Conservation (phyloP, 2,888 invertebrate genomes). For the Drosophila greeni region DNA sequence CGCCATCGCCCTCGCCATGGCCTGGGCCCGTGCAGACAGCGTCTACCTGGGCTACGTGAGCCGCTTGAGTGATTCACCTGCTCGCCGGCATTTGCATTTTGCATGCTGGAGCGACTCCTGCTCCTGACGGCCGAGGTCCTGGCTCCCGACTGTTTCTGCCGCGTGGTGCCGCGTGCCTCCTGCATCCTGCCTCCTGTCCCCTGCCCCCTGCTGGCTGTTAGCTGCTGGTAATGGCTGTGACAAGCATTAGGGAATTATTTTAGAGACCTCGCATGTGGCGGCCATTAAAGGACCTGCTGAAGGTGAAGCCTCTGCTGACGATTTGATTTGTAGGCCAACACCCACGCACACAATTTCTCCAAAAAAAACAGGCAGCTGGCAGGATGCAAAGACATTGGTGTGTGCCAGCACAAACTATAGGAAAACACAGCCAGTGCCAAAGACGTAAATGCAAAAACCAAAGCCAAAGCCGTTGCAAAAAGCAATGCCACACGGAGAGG, state of each 20-base stretch:
- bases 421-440: constrained; percentile 9
- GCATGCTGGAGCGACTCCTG: constrained; percentile 37
- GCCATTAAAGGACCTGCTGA: constrained; percentile 57
- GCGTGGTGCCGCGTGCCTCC: not conserved
- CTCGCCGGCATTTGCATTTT: constrained; percentile 47
- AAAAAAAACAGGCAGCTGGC: not conserved
- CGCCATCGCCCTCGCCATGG: constrained; percentile 6
- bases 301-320: constrained; percentile 30
- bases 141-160: constrained; percentile 3
- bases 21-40: constrained; percentile 20
- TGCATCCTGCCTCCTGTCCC: constrained; percentile 2
- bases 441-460: constrained; percentile 48
- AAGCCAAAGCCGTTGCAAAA: constrained; percentile 61
- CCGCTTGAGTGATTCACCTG: constrained; percentile 50
- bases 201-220: constrained; percentile 19
- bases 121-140: constrained; percentile 17
- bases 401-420: constrained; percentile 7
- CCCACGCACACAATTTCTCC: not conserved
- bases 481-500: constrained; percentile 6
- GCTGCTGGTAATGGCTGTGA: constrained; percentile 49
- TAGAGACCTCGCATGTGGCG: constrained; percentile 48
- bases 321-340: constrained; percentile 56
- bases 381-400: constrained; percentile 13
- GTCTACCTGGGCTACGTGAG: constrained; percentile 39
- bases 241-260: constrained; percentile 49